phyloP scores from a whole-genome alignment of 2,113 vertebrate species.

The Hypomesus transpacificus region DNA sequence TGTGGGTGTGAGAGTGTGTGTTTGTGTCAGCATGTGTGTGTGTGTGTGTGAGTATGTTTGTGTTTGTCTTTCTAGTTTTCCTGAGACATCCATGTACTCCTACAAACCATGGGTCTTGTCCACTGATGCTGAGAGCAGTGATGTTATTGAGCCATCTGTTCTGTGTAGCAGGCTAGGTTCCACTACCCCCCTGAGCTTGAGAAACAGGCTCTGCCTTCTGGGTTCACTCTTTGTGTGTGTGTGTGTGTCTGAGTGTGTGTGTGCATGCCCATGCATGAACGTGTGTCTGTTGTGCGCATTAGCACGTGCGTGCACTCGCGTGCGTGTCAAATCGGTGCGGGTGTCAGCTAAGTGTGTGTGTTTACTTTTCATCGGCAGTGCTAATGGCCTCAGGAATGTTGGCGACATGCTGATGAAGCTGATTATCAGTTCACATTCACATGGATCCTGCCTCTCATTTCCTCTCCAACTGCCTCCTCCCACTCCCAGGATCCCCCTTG shows the following conservation, averaged over 20 bases:
- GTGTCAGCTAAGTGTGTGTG: constrained; percentile 13
- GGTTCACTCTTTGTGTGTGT: too few relatives aligned
- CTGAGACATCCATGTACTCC: neutral
- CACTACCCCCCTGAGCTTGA: too few relatives aligned
- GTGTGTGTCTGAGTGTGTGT: too few relatives aligned
- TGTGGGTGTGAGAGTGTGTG: neutral
- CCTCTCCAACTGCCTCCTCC: too few relatives aligned
- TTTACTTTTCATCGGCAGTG: constrained; percentile 40
- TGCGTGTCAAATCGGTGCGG: neutral
- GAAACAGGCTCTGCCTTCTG: too few relatives aligned
- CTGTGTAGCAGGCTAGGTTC: constrained; percentile 5
- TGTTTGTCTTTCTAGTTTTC: neutral
- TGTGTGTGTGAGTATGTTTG: constrained; percentile 5
- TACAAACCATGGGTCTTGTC: neutral
- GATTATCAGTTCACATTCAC: neutral
- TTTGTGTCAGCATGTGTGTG: constrained; percentile 9
- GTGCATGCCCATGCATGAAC: neutral
- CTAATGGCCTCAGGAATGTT: constrained; percentile 26
- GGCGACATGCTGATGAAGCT: constrained; percentile 30
- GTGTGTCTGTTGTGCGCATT: neutral
- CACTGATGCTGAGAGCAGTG: constrained; percentile 1
- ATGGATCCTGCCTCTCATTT: neutral
- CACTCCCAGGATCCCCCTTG: too few relatives aligned
- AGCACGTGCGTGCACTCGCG: neutral
- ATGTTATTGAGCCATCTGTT: constrained; percentile 28